Evolutionary conservation across 2,888 invertebrate species (phyloP).

Genomic region (Deilephila porcellus): DNA sequence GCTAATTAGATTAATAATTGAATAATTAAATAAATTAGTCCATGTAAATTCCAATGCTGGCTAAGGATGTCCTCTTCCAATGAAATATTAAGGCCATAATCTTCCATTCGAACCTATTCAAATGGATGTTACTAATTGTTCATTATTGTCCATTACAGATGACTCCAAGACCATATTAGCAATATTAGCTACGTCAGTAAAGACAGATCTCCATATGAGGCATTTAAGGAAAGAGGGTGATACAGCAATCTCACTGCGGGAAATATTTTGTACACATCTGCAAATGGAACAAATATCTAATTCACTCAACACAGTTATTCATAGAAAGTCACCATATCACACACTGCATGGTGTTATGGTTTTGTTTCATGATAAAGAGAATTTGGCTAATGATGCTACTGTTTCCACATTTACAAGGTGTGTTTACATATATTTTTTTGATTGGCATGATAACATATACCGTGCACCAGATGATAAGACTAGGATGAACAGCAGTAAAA

Average conservation of each 20-base stretch:
- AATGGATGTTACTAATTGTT: not conserved
- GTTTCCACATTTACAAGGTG: slow-evolving; percentile 67
- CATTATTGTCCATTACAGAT: slow-evolving; percentile 53
- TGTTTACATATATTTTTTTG: slow-evolving; percentile 16
- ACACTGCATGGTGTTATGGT: slow-evolving; percentile 66
- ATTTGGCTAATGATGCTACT: slow-evolving; percentile 34
- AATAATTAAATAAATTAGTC: no score
- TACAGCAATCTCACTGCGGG: slow-evolving; percentile 40
- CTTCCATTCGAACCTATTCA: no score
- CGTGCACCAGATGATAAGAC: no score
- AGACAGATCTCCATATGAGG: slow-evolving; percentile 57
- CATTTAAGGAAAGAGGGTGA: slow-evolving; percentile 49
- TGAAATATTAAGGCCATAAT: no score
- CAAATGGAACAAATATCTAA: slow-evolving; percentile 57
- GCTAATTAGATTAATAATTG: slow-evolving; percentile 7
- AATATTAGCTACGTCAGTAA: slow-evolving; percentile 59
- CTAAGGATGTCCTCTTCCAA: no score
- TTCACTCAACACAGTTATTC: slow-evolving; percentile 53
- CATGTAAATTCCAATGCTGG: no score
- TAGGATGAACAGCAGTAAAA: no score
- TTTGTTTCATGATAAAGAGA: slow-evolving; percentile 44
- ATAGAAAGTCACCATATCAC: slow-evolving; percentile 65
- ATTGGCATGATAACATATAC: no score
- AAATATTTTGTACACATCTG: slow-evolving; percentile 58
- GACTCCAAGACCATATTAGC: slow-evolving; percentile 51